Percentiles rank a stretch among this genome's conserved stretches.
phyloP scores from a whole-genome alignment of 2,113 vertebrate genomes.

The Phodopus roborovskii region DNA sequence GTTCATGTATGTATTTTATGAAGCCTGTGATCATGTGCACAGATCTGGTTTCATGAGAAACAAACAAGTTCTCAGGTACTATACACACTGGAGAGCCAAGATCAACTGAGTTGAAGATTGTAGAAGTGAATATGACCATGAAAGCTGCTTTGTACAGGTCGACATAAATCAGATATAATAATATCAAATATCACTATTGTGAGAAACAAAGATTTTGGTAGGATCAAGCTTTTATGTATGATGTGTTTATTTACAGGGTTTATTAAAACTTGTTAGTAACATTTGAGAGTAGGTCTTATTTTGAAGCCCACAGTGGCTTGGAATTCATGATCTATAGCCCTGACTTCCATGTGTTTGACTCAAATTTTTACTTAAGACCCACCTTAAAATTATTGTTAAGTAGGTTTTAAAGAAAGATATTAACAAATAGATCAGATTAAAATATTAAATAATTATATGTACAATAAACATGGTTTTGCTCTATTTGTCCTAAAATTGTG shows the following conservation, averaged over 20 bases:
- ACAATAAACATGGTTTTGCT: background rate
- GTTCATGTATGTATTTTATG: background rate
- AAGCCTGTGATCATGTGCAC: constrained; percentile 19
- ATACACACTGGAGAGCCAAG: background rate
- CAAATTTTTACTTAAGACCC: background rate
- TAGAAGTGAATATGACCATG: background rate
- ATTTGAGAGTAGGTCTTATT: background rate
- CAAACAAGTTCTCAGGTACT: background rate
- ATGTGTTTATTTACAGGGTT: background rate
- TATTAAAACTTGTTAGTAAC: background rate
- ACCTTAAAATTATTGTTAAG: background rate
- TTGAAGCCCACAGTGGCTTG: background rate
- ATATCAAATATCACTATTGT: background rate
- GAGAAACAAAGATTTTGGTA: background rate
- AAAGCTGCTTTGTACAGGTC: background rate
- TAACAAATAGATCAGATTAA: too few species aligned
- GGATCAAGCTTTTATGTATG: background rate
- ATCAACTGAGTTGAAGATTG: background rate
- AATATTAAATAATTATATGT: too few species aligned
- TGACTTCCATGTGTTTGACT: background rate
- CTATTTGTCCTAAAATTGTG: background rate
- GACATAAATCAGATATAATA: background rate
- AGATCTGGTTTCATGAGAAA: background rate
- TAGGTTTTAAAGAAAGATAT: background rate
- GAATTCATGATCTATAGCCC: background rate